A percentile compares a stretch with the other conserved stretches of the same genome.
Conservation (phyloP, 2,113 vertebrate genomes). For the Orcinus orca region DNA sequence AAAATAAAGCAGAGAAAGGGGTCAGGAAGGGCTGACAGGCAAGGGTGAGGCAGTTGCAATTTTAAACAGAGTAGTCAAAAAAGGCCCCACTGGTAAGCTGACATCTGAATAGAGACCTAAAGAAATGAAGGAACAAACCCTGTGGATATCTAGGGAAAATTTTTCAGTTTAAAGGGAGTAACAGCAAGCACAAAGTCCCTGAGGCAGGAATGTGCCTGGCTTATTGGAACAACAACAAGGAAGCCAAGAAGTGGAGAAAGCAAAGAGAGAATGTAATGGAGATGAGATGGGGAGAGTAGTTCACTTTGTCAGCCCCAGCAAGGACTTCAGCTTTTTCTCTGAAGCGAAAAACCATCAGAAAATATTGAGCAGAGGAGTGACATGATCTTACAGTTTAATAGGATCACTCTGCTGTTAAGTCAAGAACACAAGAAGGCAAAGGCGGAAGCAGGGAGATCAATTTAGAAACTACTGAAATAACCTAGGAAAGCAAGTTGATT, state of each 20-base stretch:
- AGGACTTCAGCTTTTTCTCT: neutral
- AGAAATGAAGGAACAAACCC: neutral
- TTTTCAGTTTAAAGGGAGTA: neutral
- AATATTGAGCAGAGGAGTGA: neutral
- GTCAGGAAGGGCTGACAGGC: neutral
- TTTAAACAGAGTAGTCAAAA: neutral
- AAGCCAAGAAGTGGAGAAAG: neutral
- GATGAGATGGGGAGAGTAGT: neutral
- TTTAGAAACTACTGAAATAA: constrained; percentile 8
- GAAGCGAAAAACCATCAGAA: neutral
- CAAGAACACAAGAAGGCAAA: neutral
- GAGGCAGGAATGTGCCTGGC: neutral
- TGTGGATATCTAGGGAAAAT: neutral
- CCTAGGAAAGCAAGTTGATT: neutral
- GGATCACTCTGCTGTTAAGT: neutral
- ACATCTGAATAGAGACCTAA: neutral
- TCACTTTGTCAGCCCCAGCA: neutral
- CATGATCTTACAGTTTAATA: neutral
- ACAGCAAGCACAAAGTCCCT: neutral
- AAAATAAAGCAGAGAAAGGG: neutral
- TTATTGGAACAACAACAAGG: neutral
- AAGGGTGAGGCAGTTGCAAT: neutral
- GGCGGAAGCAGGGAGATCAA: neutral
- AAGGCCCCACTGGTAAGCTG: neutral
- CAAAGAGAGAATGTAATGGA: neutral